A percentile compares a stretch with the other conserved stretches of the same genome.
phyloP scores from a whole-genome alignment of 2,888 invertebrate species.

The Elysia crispata region DNA sequence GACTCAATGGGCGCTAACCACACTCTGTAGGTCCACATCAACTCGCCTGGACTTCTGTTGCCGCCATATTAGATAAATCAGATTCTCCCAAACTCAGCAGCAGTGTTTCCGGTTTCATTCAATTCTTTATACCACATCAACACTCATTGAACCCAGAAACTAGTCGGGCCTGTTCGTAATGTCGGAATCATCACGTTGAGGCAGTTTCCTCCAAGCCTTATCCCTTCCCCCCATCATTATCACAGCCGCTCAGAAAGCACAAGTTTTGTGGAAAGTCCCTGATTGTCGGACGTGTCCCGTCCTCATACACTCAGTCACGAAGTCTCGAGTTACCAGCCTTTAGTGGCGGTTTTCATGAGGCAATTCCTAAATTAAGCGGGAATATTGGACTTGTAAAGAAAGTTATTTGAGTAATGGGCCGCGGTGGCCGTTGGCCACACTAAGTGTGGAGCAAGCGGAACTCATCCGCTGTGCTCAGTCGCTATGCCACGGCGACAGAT shows the following conservation, averaged over 20 bases:
- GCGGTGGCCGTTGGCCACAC: conserved; percentile 29
- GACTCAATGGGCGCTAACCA: too few species aligned
- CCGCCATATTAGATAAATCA: too few species aligned
- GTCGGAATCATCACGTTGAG: not conserved
- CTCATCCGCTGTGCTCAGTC: conserved; percentile 24
- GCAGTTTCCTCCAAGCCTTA: not conserved
- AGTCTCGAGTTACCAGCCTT: not conserved
- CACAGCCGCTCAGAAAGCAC: too few species aligned
- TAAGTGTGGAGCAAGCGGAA: not conserved
- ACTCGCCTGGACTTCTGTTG: too few species aligned
- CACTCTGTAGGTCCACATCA: too few species aligned
- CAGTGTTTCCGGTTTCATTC: too few species aligned
- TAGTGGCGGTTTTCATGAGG: conserved; percentile 32
- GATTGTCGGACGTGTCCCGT: too few species aligned
- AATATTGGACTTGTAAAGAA: conserved; percentile 42
- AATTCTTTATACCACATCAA: too few species aligned
- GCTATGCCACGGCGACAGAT: conserved; percentile 45
- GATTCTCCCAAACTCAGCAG: too few species aligned
- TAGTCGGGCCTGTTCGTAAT: too few species aligned
- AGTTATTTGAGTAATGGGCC: conserved; percentile 45
- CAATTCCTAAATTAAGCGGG: conserved; percentile 43
- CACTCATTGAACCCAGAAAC: too few species aligned
- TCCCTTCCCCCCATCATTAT: not conserved
- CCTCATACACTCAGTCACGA: conserved; percentile 18
- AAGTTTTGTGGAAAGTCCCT: too few species aligned